A percentile compares a stretch with the other conserved stretches of the same genome.
These are phyloP conservation scores for Elanoides forficatus DNA, from an alignment of 2,113 vertebrate species.

Conservation along the genomic window DNA sequence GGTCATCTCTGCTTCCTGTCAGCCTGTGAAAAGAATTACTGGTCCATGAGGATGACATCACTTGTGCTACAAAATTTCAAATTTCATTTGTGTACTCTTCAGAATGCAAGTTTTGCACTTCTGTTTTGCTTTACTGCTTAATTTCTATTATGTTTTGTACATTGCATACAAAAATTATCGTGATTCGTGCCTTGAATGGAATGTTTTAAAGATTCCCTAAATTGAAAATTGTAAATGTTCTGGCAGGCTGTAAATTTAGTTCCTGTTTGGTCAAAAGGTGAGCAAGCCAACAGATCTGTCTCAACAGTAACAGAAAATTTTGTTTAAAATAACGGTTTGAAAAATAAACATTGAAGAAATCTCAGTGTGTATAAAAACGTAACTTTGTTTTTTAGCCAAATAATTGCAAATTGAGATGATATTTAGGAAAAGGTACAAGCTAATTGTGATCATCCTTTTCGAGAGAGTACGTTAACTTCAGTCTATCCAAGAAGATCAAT, in stretches of 20 bases:
- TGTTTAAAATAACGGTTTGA: not conserved
- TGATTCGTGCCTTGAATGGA: not conserved
- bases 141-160: not conserved
- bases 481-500: not conserved
- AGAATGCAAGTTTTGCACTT: not conserved
- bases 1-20: conserved; percentile 26
- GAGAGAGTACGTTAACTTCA: not conserved
- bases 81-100: not conserved
- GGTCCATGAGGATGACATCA: not conserved
- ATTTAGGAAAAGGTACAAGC: not conserved
- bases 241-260: not conserved
- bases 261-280: not conserved
- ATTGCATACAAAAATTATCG: accelerated
- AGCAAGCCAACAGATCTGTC: not conserved
- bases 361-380: not conserved
- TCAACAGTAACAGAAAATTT: not conserved
- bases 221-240: not conserved
- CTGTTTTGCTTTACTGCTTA: not conserved
- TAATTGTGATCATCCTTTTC: not conserved
- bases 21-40: not conserved
- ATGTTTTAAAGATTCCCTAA: not conserved
- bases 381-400: not conserved
- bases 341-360: not conserved
- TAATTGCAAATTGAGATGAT: not conserved
- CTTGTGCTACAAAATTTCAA: not conserved